A percentile compares a stretch with the other conserved stretches of the same genome.
These are phyloP conservation scores for Peromyscus aztecus DNA, from an alignment of 2,797 vertebrate species.

Conservation along the genomic window DNA sequence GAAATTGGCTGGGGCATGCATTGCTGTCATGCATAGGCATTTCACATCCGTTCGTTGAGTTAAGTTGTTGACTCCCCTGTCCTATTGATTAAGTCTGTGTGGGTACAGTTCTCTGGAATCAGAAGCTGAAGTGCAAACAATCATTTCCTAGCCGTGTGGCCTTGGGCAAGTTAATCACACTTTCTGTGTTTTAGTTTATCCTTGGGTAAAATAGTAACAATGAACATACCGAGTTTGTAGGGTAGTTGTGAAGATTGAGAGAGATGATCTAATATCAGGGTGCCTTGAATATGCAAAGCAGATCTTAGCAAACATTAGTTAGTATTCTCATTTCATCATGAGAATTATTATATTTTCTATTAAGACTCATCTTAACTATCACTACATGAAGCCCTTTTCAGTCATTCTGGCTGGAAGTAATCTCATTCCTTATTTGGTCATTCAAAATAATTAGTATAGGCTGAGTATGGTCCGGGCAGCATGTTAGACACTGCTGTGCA, in stretches of 20 bases:
- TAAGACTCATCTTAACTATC: slow-evolving; percentile 14
- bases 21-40: not conserved
- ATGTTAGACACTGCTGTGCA: not conserved
- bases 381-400: not conserved
- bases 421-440: not conserved
- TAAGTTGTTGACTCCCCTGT: not conserved
- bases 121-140: slow-evolving; percentile 9
- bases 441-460: not conserved
- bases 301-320: not conserved
- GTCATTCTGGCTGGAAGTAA: not conserved
- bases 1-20: not conserved
- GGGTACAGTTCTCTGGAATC: not conserved
- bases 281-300: not conserved
- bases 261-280: not conserved
- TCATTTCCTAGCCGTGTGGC: not conserved
- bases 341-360: not conserved
- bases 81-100: not conserved
- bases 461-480: not conserved
- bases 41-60: not conserved
- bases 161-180: not conserved
- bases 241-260: not conserved
- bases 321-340: not conserved
- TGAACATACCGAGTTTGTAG: not conserved
- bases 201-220: not conserved
- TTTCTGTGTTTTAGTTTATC: slow-evolving; percentile 29